phyloP scores from a whole-genome alignment of 2,797 vertebrate species.

The Leptodactylus fallax region DNA sequence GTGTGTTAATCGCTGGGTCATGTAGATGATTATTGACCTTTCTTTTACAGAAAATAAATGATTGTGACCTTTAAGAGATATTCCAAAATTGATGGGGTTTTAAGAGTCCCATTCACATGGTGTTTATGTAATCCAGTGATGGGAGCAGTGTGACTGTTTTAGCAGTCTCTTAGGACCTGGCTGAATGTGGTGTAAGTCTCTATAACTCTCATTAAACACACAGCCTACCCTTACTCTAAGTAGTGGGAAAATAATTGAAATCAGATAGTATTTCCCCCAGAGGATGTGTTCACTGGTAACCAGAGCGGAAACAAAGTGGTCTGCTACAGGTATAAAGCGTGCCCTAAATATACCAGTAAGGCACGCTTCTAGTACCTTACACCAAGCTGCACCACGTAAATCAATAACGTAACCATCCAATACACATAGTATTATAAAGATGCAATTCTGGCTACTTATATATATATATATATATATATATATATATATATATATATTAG shows the following conservation, averaged over 20 bases:
- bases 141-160: not conserved
- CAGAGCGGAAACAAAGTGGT: not conserved
- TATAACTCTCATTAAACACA: constrained; percentile 23
- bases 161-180: constrained; percentile 3
- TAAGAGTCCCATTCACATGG: not conserved
- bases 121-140: not conserved
- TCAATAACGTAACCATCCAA: not conserved
- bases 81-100: not conserved
- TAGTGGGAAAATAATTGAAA: constrained; percentile 39
- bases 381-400: not conserved
- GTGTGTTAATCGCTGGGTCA: constrained; percentile 3
- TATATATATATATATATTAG: not conserved
- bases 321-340: not conserved
- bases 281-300: constrained; percentile 4
- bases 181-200: not conserved
- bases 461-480: too few relatives aligned
- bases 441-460: too few relatives aligned
- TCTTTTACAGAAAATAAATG: not conserved
- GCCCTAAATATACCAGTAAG: not conserved
- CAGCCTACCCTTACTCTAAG: constrained; percentile 1
- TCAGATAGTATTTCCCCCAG: constrained; percentile 13
- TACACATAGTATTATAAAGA: not conserved
- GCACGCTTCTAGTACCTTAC: not conserved
- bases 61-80: constrained; percentile 1
- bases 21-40: not conserved